Conservation (phyloP, 2,888 invertebrate species). For the Cephus nigrinus region DNA sequence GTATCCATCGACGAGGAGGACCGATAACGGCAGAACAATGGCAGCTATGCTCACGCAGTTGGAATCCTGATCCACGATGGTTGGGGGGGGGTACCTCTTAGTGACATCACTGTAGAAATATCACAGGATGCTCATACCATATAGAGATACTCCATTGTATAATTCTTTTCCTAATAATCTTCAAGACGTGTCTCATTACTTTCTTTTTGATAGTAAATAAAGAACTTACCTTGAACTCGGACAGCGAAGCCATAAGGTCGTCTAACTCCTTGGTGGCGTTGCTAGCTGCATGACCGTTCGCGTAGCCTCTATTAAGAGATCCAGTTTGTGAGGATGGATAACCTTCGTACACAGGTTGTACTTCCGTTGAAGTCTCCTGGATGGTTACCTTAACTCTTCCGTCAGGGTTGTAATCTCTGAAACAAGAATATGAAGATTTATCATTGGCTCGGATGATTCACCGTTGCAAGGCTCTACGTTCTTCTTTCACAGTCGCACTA, state of each 20-base stretch:
- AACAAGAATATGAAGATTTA: constrained; percentile 19
- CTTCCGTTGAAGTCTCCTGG: constrained; percentile 66
- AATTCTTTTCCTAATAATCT: background rate
- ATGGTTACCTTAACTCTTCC: constrained; percentile 66
- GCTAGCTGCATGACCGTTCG: constrained; percentile 72
- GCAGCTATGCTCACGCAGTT: background rate
- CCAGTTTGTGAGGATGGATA: constrained; percentile 50
- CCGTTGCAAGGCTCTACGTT: background rate
- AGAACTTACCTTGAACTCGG: constrained; percentile 88
- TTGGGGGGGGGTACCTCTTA: background rate
- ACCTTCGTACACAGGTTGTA: constrained; percentile 57
- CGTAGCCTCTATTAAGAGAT: constrained; percentile 50
- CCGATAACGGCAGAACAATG: background rate
- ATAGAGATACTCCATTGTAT: background rate
- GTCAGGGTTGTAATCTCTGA: constrained; percentile 59
- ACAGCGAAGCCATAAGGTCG: constrained; percentile 94
- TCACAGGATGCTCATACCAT: background rate
- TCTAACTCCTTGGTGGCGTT: constrained; percentile 95
- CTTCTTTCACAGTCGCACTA: background rate
- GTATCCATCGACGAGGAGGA: background rate
- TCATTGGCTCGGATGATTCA: constrained; percentile 10
- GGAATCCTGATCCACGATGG: background rate
- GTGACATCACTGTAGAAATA: background rate
- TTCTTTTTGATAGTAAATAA: background rate
- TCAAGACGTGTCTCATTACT: background rate